phyloP scores from a whole-genome alignment of 37 sponge, comb jelly and placozoan genomes.

The Crambe crambe region DNA sequence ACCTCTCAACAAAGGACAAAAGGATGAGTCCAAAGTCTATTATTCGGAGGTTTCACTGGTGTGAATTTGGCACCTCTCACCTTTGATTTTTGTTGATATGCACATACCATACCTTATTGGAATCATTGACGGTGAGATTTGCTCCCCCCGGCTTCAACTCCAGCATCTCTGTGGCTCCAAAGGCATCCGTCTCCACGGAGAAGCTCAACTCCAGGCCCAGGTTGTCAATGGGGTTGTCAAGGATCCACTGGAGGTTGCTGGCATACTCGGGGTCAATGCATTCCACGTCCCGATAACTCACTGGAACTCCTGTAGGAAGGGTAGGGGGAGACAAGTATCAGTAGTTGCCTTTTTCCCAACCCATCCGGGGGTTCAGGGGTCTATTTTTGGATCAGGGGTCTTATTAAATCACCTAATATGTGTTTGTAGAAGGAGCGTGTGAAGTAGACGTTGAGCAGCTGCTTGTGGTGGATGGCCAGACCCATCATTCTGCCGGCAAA shows the following conservation, averaged over 20 bases:
- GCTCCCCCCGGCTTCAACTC: slow-evolving; percentile 83
- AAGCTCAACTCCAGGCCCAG: slow-evolving; percentile 89
- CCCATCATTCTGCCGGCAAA: slow-evolving; percentile 94
- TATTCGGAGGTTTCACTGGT: background rate
- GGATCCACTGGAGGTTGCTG: slow-evolving; percentile 90
- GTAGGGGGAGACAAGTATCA: too few species aligned
- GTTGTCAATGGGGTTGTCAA: slow-evolving; percentile 92
- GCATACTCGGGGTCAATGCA: slow-evolving; percentile 97
- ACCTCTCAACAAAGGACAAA: background rate
- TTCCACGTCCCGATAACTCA: slow-evolving; percentile 90
- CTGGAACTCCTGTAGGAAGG: slow-evolving; percentile 64
- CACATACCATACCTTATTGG: slow-evolving; percentile 95
- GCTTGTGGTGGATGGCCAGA: slow-evolving; percentile 87
- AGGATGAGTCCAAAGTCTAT: background rate
- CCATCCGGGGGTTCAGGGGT: too few species aligned
- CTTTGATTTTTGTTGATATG: background rate
- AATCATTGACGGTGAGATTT: slow-evolving; percentile 73
- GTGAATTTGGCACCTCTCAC: background rate
- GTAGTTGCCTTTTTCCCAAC: too few species aligned
- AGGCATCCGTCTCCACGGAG: slow-evolving; percentile 88
- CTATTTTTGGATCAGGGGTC: too few species aligned
- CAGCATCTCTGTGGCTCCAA: slow-evolving; percentile 74
- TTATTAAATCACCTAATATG: slow-evolving; percentile 76
- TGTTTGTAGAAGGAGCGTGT: slow-evolving; percentile 99
- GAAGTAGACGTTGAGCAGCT: slow-evolving; percentile 96